These are phyloP conservation scores for Actinopyga echinites DNA, from an alignment of 53 echinoderm and acorn worm species.

Conservation along the genomic window DNA sequence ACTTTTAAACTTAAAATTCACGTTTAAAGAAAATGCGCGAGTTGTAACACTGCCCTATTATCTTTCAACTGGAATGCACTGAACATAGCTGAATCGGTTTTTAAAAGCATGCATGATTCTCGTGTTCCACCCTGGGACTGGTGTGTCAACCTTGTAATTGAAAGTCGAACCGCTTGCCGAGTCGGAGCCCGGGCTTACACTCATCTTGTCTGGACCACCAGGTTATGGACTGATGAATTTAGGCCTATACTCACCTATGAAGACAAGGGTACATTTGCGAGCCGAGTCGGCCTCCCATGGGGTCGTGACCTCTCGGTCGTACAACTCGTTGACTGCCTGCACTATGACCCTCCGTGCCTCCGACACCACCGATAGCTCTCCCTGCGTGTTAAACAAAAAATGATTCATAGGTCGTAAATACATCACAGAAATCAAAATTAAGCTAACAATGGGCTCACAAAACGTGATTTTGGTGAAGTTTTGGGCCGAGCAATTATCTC, in stretches of 20 bases:
- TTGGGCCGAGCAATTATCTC: slow-evolving; percentile 6
- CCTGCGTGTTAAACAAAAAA: slow-evolving; percentile 61
- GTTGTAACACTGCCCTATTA: no score
- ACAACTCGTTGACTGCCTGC: slow-evolving; percentile 92
- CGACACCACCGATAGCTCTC: slow-evolving; percentile 74
- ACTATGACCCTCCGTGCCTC: slow-evolving; percentile 80
- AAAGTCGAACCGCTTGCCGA: no score
- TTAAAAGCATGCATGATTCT: no score
- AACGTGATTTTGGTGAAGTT: slow-evolving; percentile 27
- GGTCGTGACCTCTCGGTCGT: slow-evolving; percentile 88
- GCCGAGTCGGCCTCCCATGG: slow-evolving; percentile 57
- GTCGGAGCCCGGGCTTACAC: no score
- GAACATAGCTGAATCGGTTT: no score
- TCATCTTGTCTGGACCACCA: no score
- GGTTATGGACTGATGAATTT: no score
- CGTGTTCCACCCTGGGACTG: no score
- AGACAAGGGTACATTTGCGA: slow-evolving; percentile 79
- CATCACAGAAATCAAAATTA: slow-evolving; percentile 28
- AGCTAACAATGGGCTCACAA: slow-evolving; percentile 20
- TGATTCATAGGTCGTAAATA: slow-evolving; percentile 29
- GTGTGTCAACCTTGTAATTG: no score
- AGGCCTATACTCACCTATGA: slow-evolving; percentile 72
- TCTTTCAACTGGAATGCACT: no score
- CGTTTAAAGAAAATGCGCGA: no score
- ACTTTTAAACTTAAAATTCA: no score